These are phyloP conservation scores for Formica selysi DNA, from an alignment of 1,140 invertebrate species.

Conservation along the genomic window DNA sequence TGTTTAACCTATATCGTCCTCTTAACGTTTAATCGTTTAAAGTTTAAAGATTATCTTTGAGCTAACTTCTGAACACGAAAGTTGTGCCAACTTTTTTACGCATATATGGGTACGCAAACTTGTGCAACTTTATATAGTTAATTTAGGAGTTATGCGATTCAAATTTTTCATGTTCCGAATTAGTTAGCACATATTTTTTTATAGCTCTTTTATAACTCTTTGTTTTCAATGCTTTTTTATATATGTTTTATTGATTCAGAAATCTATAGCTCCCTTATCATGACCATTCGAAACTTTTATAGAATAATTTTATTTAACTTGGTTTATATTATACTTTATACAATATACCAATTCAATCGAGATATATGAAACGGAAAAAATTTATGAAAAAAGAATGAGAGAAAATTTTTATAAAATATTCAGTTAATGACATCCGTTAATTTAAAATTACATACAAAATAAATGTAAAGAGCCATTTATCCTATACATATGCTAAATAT, in stretches of 20 bases:
- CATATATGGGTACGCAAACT: background rate
- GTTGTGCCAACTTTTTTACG: conserved; percentile 26
- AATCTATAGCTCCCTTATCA: too few relatives aligned
- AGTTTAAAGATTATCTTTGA: conserved; percentile 11
- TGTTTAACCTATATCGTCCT: background rate
- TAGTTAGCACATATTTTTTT: conserved; percentile 40
- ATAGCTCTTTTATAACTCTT: background rate
- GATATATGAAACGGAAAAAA: background rate
- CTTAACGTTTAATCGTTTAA: conserved; percentile 22
- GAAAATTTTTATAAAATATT: background rate
- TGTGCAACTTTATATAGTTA: conserved; percentile 50
- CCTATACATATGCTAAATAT: too few relatives aligned
- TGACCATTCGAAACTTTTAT: background rate
- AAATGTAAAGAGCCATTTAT: background rate
- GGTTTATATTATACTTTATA: background rate
- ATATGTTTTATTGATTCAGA: background rate
- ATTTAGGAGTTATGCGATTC: conserved; percentile 37
- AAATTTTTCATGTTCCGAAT: conserved; percentile 28
- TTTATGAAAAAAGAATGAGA: background rate
- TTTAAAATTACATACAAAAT: too few relatives aligned
- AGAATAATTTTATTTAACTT: conserved; percentile 9
- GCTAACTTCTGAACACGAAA: conserved; percentile 12
- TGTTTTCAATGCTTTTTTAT: background rate
- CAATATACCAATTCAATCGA: background rate
- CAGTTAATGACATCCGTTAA: background rate